phyloP scores from a whole-genome alignment of 2,113 vertebrate species.

The Etia nguti region DNA sequence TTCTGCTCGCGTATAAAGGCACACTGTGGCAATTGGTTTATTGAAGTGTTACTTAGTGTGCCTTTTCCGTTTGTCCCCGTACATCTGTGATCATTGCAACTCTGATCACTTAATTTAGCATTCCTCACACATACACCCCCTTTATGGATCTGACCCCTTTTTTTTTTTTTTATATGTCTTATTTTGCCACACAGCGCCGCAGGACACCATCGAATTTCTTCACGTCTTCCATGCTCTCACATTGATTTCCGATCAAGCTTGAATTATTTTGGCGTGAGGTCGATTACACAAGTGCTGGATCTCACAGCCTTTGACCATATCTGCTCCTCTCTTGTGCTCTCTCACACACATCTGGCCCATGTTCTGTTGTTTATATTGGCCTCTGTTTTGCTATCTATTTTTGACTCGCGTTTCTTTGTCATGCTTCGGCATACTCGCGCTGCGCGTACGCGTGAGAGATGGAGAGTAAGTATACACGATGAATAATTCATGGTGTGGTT shows the following conservation, averaged over 20 bases:
- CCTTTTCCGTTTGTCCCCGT: background rate
- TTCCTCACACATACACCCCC: slow-evolving; percentile 6
- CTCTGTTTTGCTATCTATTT: background rate
- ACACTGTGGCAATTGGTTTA: background rate
- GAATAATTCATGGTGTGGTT: slow-evolving; percentile 67
- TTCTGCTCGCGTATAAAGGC: background rate
- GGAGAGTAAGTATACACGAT: slow-evolving; percentile 13
- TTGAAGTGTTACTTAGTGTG: background rate
- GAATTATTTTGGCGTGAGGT: slow-evolving; percentile 51
- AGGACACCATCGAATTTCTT: slow-evolving; percentile 39
- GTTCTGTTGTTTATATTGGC: background rate
- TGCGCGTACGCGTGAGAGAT: background rate
- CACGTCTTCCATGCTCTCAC: slow-evolving; percentile 9
- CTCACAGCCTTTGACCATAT: slow-evolving; percentile 15
- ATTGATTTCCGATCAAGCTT: slow-evolving; percentile 59
- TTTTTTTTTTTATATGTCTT: slow-evolving; percentile 9
- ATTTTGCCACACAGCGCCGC: slow-evolving; percentile 18
- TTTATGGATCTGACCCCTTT: slow-evolving; percentile 13
- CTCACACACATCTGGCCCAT: background rate
- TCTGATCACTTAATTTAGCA: slow-evolving; percentile 16
- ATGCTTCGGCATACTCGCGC: background rate
- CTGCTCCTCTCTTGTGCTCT: background rate
- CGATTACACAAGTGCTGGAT: slow-evolving; percentile 43
- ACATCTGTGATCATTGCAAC: background rate
- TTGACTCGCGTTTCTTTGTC: background rate